A percentile compares a stretch with the other conserved stretches of the same genome.
phyloP scores from a whole-genome alignment of 2,797 vertebrate species.

The Sardinella longiceps region DNA sequence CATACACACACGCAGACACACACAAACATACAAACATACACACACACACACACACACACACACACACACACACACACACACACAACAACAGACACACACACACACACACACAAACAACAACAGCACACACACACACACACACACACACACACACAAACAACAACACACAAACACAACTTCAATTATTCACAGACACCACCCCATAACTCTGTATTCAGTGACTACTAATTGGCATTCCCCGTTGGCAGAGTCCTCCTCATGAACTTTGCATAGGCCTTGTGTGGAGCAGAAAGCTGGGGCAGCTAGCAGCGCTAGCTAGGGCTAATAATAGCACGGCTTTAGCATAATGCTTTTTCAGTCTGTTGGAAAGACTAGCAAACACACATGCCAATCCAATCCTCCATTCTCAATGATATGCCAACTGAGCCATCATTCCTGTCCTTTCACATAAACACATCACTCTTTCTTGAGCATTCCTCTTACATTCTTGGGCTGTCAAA shows the following conservation, averaged over 20 bases:
- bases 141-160: background rate
- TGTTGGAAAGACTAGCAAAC: background rate
- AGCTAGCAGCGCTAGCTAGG: background rate
- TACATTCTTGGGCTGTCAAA: background rate
- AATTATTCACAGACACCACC: background rate
- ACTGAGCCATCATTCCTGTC: background rate
- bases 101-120: background rate
- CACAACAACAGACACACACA: background rate
- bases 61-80: background rate
- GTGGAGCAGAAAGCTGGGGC: background rate
- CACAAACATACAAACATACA: background rate
- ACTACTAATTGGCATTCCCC: background rate
- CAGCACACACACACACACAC: background rate
- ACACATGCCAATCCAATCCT: background rate
- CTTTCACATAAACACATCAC: background rate
- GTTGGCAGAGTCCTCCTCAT: background rate
- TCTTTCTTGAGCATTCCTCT: background rate
- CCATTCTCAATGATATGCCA: background rate
- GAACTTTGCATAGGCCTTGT: background rate
- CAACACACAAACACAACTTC: background rate
- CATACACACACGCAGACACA: background rate
- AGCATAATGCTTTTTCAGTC: background rate
- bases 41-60: background rate
- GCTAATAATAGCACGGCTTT: background rate
- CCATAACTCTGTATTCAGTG: background rate